Percentiles rank a stretch among this genome's conserved stretches.
phyloP scores from a whole-genome alignment of 2,888 invertebrate species.

The Dicranocentrus wangi region DNA sequence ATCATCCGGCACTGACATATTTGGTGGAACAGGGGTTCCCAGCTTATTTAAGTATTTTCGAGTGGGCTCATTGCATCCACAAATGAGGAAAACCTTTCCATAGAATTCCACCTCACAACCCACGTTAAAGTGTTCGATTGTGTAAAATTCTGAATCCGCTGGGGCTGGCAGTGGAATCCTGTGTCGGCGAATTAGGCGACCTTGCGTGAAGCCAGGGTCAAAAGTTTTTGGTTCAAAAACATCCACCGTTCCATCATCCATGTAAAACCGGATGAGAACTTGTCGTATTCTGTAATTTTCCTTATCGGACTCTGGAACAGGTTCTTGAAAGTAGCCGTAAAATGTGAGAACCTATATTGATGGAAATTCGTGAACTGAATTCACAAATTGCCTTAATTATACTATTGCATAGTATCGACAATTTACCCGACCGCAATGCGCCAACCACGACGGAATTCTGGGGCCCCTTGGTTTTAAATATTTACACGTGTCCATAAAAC shows the following conservation, averaged over 20 bases:
- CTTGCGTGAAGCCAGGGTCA: slow-evolving; percentile 84
- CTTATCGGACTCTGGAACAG: slow-evolving; percentile 82
- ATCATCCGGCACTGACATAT: too few relatives aligned
- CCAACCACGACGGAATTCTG: too few relatives aligned
- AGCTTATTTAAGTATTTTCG: too few relatives aligned
- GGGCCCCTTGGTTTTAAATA: too few relatives aligned
- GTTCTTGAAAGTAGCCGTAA: slow-evolving; percentile 86
- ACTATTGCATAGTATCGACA: too few relatives aligned
- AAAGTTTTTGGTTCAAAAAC: slow-evolving; percentile 86
- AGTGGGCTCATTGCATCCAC: too few relatives aligned
- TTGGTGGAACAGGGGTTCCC: too few relatives aligned
- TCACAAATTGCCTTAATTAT: slow-evolving; percentile 75
- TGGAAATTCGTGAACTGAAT: slow-evolving; percentile 72
- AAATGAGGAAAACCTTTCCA: slow-evolving; percentile 85
- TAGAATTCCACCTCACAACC: slow-evolving; percentile 86
- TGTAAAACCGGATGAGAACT: slow-evolving; percentile 88
- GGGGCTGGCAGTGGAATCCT: slow-evolving; percentile 77
- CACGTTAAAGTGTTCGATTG: slow-evolving; percentile 91
- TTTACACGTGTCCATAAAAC: too few relatives aligned
- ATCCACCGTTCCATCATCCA: slow-evolving; percentile 94
- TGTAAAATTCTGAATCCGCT: slow-evolving; percentile 84
- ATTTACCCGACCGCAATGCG: too few relatives aligned
- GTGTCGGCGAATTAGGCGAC: slow-evolving; percentile 55
- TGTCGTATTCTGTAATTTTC: slow-evolving; percentile 83
- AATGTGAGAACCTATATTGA: slow-evolving; percentile 76